phyloP scores from a whole-genome alignment of 2,797 vertebrate species.

The Neosilurus hyrtlii region DNA sequence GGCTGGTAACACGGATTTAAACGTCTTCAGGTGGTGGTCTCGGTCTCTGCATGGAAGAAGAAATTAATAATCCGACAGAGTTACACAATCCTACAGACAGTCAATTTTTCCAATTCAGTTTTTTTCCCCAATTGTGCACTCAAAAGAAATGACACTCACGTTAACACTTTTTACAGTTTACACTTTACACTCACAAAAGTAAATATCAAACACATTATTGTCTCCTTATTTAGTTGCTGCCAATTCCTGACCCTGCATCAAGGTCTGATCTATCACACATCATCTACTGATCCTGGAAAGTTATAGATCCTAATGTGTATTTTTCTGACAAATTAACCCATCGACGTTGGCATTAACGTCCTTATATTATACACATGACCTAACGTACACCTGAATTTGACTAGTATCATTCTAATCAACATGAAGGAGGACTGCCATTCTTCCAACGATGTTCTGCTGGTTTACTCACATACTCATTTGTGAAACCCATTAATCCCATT shows the following conservation, averaged over 20 bases:
- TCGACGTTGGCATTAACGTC: not conserved
- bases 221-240: not conserved
- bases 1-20: constrained; percentile 93
- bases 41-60: constrained; percentile 78
- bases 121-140: not conserved
- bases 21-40: constrained; percentile 94
- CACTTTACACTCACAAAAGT: too few species aligned
- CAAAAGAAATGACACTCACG: not conserved
- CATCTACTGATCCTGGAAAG: not conserved
- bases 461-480: too few species aligned
- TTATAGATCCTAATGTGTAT: not conserved
- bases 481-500: too few species aligned
- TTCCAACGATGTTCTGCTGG: too few species aligned
- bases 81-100: not conserved
- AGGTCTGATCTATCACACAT: not conserved
- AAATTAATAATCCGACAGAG: not conserved
- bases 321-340: not conserved
- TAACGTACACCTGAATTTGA: too few species aligned
- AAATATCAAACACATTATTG: not conserved
- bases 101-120: not conserved
- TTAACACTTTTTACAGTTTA: too few species aligned
- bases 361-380: not conserved
- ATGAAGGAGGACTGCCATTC: too few species aligned
- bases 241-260: not conserved
- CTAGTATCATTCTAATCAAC: not conserved